A percentile compares a stretch with the other conserved stretches of the same genome.
phyloP scores from a whole-genome alignment of 23 tunicate species.

The Styela clava region DNA sequence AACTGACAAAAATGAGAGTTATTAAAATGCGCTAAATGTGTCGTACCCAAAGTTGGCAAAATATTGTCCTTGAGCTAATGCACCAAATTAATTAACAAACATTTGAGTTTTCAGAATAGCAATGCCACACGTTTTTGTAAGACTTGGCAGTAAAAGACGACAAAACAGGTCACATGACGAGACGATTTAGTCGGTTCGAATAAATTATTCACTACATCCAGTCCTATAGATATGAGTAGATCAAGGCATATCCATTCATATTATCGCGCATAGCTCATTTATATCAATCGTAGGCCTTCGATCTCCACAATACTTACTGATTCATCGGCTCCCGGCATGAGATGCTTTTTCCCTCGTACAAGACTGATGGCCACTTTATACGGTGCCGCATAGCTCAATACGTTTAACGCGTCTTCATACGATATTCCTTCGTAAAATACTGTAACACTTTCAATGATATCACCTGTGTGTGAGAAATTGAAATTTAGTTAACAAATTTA shows the following conservation, averaged over 20 bases:
- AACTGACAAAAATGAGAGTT: no score
- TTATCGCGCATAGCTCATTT: no score
- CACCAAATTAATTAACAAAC: no score
- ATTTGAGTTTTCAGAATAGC: no score
- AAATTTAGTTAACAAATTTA: neutral
- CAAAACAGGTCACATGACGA: neutral
- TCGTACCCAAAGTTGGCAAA: no score
- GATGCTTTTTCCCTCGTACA: conserved; percentile 26
- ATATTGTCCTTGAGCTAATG: no score
- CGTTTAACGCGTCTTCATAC: conserved; percentile 54
- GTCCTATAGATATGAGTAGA: neutral
- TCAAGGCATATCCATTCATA: neutral
- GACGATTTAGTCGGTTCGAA: neutral
- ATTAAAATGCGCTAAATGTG: no score
- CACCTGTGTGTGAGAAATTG: conserved; percentile 51
- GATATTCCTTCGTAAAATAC: conserved; percentile 68
- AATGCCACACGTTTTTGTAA: no score
- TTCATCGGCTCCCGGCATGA: conserved; percentile 29
- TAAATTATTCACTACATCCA: neutral
- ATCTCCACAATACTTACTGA: neutral
- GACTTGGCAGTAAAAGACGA: no score
- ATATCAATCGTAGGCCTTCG: no score
- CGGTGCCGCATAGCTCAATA: conserved; percentile 78
- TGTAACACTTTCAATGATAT: conserved; percentile 74
- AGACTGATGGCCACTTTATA: conserved; percentile 67